Conservation (phyloP, 2,888 invertebrate species). For the Melanostoma scalare region DNA sequence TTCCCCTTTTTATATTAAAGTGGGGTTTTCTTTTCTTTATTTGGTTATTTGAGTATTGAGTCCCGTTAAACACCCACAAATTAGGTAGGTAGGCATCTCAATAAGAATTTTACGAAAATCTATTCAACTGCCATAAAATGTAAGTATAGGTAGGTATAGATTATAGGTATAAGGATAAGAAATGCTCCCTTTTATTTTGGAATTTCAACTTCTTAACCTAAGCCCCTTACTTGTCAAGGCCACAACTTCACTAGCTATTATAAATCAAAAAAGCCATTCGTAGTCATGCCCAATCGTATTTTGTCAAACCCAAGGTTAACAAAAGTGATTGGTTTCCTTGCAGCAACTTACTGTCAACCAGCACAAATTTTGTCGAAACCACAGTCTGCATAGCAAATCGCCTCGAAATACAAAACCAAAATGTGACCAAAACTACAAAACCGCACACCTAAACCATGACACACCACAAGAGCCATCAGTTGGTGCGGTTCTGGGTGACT, state of each 20-base stretch:
- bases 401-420: conserved; percentile 57
- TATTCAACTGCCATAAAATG: too few relatives aligned
- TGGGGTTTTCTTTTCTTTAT: too few relatives aligned
- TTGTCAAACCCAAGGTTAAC: conserved; percentile 23
- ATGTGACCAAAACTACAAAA: conserved; percentile 62
- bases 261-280: conserved; percentile 30
- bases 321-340: conserved; percentile 24
- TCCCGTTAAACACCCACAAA: too few relatives aligned
- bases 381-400: conserved; percentile 53
- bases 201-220: too few relatives aligned
- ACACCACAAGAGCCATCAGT: conserved; percentile 59
- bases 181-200: too few relatives aligned
- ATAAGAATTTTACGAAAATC: too few relatives aligned
- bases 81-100: too few relatives aligned
- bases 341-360: conserved; percentile 47
- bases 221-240: conserved; percentile 4
- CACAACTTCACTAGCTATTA: neutral
- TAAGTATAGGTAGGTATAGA: too few relatives aligned
- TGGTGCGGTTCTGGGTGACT: conserved; percentile 15
- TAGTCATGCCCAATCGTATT: conserved; percentile 21
- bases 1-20: too few relatives aligned
- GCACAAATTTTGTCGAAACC: conserved; percentile 62
- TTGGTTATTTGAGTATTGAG: too few relatives aligned
- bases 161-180: too few relatives aligned
- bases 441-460: conserved; percentile 65